Percentiles rank a stretch among this genome's conserved stretches.
Conservation (phyloP, 2,888 invertebrate genomes). For the Lasioglossum vierecki region DNA sequence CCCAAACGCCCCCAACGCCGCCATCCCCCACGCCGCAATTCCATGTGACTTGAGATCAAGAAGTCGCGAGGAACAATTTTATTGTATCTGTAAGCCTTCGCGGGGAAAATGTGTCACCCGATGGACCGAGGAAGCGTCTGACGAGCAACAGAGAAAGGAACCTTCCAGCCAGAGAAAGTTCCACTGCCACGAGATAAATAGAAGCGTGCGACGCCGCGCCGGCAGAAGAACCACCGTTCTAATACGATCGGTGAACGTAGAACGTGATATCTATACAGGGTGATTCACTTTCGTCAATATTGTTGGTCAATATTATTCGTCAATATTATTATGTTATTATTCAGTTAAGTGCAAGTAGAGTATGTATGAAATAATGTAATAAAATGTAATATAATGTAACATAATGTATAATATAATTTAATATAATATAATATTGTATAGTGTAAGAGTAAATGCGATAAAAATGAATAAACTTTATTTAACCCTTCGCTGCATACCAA, state of each 20-base stretch:
- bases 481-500: too few species aligned
- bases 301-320: too few species aligned
- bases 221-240: slow-evolving; percentile 61
- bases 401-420: too few species aligned
- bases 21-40: not conserved
- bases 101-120: slow-evolving; percentile 43
- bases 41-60: slow-evolving; percentile 57
- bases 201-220: slow-evolving; percentile 50
- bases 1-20: not conserved
- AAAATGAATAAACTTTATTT: too few species aligned
- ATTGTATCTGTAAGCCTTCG: slow-evolving; percentile 70
- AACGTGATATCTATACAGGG: slow-evolving; percentile 10
- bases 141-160: not conserved
- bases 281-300: too few species aligned
- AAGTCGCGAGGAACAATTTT: slow-evolving; percentile 67
- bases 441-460: too few species aligned
- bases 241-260: slow-evolving; percentile 57
- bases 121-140: slow-evolving; percentile 35
- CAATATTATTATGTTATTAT: too few species aligned
- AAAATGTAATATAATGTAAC: too few species aligned
- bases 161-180: slow-evolving; percentile 20
- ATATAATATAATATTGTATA: too few species aligned
- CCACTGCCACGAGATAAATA: slow-evolving; percentile 61
- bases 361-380: too few species aligned
- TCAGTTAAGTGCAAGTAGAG: too few species aligned